phyloP scores from a whole-genome alignment of 2,113 vertebrate species.

The Passer domesticus region DNA sequence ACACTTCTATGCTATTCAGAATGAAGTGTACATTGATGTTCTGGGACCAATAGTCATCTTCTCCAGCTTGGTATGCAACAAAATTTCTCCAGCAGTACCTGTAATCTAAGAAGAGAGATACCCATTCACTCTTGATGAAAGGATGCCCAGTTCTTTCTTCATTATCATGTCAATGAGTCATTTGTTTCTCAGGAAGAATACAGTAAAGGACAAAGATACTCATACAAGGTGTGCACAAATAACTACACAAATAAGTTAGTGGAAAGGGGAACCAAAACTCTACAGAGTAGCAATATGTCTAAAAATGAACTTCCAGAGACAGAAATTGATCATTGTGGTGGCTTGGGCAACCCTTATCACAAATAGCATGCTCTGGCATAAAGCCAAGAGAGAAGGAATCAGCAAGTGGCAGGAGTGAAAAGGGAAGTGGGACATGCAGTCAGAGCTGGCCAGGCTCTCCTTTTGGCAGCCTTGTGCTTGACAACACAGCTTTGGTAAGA shows the following conservation, averaged over 20 bases:
- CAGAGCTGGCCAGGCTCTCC: background rate
- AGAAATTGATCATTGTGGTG: background rate
- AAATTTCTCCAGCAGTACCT: conserved; percentile 64
- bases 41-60: background rate
- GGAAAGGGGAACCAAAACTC: conserved; percentile 45
- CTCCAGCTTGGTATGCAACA: conserved; percentile 10
- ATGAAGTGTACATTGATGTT: background rate
- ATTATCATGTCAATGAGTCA: background rate
- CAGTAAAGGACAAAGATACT: background rate
- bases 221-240: background rate
- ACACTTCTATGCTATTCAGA: conserved; percentile 42
- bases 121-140: background rate
- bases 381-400: background rate
- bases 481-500: background rate
- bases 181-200: background rate
- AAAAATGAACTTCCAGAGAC: background rate
- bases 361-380: background rate
- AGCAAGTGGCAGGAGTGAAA: background rate
- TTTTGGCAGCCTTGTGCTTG: background rate
- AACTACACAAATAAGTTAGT: background rate
- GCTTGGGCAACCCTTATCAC: background rate
- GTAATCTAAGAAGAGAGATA: conserved; percentile 57
- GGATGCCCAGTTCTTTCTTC: background rate
- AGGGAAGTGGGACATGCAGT: background rate
- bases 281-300: background rate